These are phyloP conservation scores for Tetranychus urticae DNA, from an alignment of 1,140 invertebrate species.

Conservation along the genomic window DNA sequence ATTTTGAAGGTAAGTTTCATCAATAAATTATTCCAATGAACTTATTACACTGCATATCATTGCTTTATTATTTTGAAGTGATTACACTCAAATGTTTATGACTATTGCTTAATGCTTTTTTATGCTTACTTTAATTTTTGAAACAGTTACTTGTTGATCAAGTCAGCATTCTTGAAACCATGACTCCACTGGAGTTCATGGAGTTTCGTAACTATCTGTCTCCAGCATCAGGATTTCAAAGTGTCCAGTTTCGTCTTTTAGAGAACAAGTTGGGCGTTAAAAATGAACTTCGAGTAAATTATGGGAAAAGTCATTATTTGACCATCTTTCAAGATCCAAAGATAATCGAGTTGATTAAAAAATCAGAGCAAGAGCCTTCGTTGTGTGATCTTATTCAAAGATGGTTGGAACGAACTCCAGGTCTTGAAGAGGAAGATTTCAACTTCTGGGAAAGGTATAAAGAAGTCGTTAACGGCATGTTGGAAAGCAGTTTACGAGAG, in stretches of 20 bases:
- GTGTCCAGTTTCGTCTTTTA: conserved; percentile 76
- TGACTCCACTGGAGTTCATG: conserved; percentile 92
- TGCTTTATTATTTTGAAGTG: neutral
- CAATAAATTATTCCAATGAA: neutral
- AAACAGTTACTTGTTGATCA: conserved; percentile 74
- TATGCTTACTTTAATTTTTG: neutral
- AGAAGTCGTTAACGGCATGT: conserved; percentile 41
- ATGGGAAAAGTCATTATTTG: conserved; percentile 63
- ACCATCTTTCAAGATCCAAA: conserved; percentile 53
- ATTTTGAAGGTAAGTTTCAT: conserved; percentile 59
- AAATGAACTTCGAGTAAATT: conserved; percentile 62
- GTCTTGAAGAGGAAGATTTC: conserved; percentile 52
- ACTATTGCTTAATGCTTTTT: neutral
- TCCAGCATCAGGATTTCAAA: conserved; percentile 92
- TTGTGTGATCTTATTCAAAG: conserved; percentile 52
- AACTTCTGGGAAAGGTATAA: conserved; percentile 84
- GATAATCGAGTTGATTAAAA: conserved; percentile 40
- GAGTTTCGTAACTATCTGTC: conserved; percentile 69
- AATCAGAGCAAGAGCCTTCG: conserved; percentile 59
- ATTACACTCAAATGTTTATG: neutral
- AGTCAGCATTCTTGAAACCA: conserved; percentile 88
- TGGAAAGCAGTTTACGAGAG: conserved; percentile 36
- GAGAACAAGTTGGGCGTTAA: conserved; percentile 90
- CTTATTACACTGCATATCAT: neutral
- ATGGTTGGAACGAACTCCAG: conserved; percentile 85